These are phyloP conservation scores for Allophyes oxyacanthae DNA, from an alignment of 2,888 invertebrate genomes.

Conservation along the genomic window DNA sequence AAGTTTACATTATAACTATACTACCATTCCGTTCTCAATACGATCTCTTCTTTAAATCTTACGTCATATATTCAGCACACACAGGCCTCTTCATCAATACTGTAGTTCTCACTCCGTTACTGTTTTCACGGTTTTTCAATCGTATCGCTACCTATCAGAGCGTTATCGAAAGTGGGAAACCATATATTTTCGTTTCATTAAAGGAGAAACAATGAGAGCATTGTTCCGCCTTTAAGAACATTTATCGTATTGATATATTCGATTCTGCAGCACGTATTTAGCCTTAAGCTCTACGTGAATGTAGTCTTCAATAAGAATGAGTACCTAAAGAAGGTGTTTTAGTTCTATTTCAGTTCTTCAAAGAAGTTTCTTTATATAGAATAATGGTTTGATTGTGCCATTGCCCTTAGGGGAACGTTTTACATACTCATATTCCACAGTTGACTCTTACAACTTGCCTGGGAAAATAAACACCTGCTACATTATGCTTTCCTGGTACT, in stretches of 20 bases:
- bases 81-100: no score
- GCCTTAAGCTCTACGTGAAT: slow-evolving; percentile 5
- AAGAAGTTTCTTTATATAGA: slow-evolving; percentile 4
- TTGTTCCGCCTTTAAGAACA: slow-evolving; percentile 17
- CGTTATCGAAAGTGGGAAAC: slow-evolving; percentile 13
- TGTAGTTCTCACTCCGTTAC: no score
- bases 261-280: background rate
- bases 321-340: slow-evolving; percentile 9
- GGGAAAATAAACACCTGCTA: slow-evolving; percentile 50
- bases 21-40: background rate
- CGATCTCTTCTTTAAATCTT: background rate
- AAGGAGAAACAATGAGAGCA: slow-evolving; percentile 28
- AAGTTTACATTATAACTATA: slow-evolving; percentile 29
- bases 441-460: slow-evolving; percentile 43
- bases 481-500: slow-evolving; percentile 31
- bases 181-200: slow-evolving; percentile 23
- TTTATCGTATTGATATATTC: slow-evolving; percentile 8
- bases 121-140: background rate
- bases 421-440: slow-evolving; percentile 25
- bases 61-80: no score
- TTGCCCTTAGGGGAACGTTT: slow-evolving; percentile 19
- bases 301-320: slow-evolving; percentile 19
- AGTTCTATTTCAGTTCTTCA: slow-evolving; percentile 5
- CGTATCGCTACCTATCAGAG: slow-evolving; percentile 3
- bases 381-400: slow-evolving; percentile 8